Evolutionary conservation across 2,797 vertebrate species (phyloP), one percentile per base, ranked within the genome.

Genomic region (Oophaga sylvatica): DNA sequence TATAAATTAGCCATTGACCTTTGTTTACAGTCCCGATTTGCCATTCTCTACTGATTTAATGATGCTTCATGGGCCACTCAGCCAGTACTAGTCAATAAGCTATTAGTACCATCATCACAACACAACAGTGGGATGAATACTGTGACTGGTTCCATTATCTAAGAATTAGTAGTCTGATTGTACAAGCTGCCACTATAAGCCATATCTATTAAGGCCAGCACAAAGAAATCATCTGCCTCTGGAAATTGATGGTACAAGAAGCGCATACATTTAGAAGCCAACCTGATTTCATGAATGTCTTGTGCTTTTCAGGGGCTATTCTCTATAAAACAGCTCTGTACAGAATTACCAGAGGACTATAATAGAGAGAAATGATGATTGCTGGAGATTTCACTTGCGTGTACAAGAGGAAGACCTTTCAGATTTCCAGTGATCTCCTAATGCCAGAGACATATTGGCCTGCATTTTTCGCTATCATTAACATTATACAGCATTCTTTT

Each of bases 11-110:
- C 87, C 89, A 90, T 26, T 91, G 84, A 87, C 87, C 57, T 90
- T 90, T 87, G 87, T 89, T 90, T 89, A 80, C 29, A 7, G 84
- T 87, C 84, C 90, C 80, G 78, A 91, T 90, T 90, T 90, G 83
- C 86, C 89, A 1, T 90, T 90, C 85, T 84, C 75, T 85, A 67
- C 75, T 90, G 87, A 91, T 90, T 90, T 90, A 91, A 87, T 89
- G 87, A 88, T 91, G 80, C 81, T 87, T 88, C 83, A 60, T 67
- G 16, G 86, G 63, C 65, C 79, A 88, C 76, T 92, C 89, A 89
- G 73, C 80, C 87, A 89, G 80, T 87, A 67, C 68, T 87, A 81
- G 88, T 90, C 89, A 90, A 88, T 91, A 91, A 91, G 81, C 87
- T 86, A 91, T 92, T 88, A 88, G 77, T 90, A 45, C 84, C 86